A percentile compares a stretch with the other conserved stretches of the same genome.
phyloP scores from a whole-genome alignment of 1,140 invertebrate species.

The Cotesia vestalis region DNA sequence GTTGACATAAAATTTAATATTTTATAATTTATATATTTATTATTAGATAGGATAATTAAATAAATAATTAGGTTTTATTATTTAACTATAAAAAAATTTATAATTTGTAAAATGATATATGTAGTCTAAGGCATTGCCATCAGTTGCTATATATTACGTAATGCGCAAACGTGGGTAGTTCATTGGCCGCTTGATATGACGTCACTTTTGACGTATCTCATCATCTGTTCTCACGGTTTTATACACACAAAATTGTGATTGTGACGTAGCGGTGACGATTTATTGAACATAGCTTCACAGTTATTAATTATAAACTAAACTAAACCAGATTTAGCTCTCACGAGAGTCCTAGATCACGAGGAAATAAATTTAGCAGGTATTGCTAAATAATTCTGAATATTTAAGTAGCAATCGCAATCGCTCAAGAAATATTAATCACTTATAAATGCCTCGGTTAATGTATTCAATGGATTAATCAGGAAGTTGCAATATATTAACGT shows the following conservation, averaged over 20 bases:
- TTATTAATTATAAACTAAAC: not conserved
- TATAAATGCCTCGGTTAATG: too few relatives aligned
- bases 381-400: too few relatives aligned
- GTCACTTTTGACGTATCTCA: conserved; percentile 23
- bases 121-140: not conserved
- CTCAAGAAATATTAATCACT: too few relatives aligned
- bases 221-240: conserved; percentile 17
- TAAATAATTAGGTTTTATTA: too few relatives aligned
- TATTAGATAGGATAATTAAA: not conserved
- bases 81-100: not conserved
- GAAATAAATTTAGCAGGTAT: too few relatives aligned
- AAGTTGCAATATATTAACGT: too few relatives aligned
- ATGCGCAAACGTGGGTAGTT: conserved; percentile 22
- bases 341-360: too few relatives aligned
- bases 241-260: not conserved
- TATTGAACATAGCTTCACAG: not conserved
- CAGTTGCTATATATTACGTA: conserved; percentile 8
- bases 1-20: too few relatives aligned
- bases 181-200: conserved; percentile 23
- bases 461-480: too few relatives aligned
- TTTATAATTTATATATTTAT: too few relatives aligned
- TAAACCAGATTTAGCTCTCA: not conserved
- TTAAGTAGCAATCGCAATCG: too few relatives aligned
- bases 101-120: not conserved
- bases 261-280: conserved; percentile 11